Conservation (phyloP, 2,113 vertebrate species). For the Columba livia region DNA sequence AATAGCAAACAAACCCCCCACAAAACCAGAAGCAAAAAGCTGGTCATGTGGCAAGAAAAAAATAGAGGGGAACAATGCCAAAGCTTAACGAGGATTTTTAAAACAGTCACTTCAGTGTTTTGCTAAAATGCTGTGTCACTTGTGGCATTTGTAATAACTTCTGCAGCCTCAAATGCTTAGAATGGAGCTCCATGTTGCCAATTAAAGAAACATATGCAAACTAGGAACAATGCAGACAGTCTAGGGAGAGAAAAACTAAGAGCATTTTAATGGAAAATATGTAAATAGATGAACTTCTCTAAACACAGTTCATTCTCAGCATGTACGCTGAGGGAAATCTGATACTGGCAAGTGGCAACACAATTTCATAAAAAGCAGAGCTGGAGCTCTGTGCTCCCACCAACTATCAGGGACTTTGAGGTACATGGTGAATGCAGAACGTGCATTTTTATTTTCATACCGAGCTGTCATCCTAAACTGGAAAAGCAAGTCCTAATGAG, state of each 20-base stretch:
- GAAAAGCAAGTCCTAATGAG: neutral
- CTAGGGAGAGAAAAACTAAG: conserved; percentile 8
- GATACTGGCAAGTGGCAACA: neutral
- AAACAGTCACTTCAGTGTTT: conserved; percentile 67
- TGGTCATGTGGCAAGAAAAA: conserved; percentile 29
- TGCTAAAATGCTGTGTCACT: conserved; percentile 55
- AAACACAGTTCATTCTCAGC: neutral
- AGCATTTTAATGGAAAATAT: conserved; percentile 45
- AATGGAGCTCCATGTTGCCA: neutral
- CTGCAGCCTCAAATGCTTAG: neutral
- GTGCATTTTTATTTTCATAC: neutral
- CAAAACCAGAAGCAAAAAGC: conserved; percentile 51
- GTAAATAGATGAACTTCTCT: conserved; percentile 39
- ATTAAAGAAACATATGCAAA: conserved; percentile 37
- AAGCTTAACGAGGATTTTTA: conserved; percentile 69
- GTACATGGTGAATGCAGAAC: neutral
- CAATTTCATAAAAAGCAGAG: neutral
- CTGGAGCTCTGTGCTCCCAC: neutral
- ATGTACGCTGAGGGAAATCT: neutral
- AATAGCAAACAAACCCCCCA: neutral
- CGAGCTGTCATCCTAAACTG: neutral
- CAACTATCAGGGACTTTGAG: neutral
- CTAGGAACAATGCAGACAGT: neutral
- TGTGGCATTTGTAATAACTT: conserved; percentile 28
- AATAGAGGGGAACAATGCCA: conserved; percentile 62